phyloP scores from a whole-genome alignment of 2,113 vertebrate genomes.

The Gambusia holbrooki region DNA sequence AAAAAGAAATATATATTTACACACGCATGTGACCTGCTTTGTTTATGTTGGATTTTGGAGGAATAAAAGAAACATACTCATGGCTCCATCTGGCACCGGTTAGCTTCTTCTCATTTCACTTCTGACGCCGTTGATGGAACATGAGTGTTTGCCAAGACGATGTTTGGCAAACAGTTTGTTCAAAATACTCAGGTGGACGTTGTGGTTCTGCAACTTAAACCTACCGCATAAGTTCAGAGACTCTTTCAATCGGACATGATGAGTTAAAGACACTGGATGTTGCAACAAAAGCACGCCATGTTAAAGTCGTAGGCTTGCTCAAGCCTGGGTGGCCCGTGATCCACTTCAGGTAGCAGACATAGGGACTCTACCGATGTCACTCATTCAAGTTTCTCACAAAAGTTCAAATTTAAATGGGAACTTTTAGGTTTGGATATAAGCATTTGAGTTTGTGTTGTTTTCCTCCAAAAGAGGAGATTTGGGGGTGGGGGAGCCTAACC shows the following conservation, averaged over 20 bases:
- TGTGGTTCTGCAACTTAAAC: background rate
- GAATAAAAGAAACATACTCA: background rate
- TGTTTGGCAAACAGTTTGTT: background rate
- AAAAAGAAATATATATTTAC: background rate
- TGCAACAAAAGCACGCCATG: constrained; percentile 4
- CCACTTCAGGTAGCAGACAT: constrained; percentile 34
- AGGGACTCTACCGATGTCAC: constrained; percentile 55
- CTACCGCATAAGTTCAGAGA: background rate
- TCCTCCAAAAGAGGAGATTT: too few species aligned
- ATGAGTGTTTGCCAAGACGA: constrained; percentile 1
- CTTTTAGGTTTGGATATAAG: background rate
- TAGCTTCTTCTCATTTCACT: constrained; percentile 1
- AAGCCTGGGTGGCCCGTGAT: constrained; percentile 61
- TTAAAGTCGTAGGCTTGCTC: constrained; percentile 8
- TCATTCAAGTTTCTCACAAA: constrained; percentile 19
- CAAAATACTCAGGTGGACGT: background rate
- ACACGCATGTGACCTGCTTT: background rate
- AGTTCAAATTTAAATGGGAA: background rate
- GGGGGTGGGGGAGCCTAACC: background rate
- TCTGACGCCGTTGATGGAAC: background rate
- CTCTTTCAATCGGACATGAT: background rate
- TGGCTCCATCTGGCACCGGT: background rate
- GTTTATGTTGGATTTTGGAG: background rate
- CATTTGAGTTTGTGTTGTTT: background rate
- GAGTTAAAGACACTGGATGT: background rate